Base-by-base conservation (phyloP, 2,888 invertebrate genomes). In the Drosophila helvetica region DNA sequence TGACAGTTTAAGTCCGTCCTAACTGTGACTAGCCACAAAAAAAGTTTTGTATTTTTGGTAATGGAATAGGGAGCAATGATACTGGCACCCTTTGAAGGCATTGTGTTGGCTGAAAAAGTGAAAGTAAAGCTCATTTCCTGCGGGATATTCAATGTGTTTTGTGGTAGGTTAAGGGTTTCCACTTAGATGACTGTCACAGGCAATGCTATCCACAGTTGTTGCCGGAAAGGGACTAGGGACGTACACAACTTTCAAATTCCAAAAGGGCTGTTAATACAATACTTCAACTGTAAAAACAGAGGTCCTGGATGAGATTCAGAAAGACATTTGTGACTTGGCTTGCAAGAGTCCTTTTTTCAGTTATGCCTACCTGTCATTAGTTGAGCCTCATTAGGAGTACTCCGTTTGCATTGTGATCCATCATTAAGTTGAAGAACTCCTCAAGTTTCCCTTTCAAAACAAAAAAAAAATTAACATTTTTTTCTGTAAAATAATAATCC, bases 401-500 rank as follows among this genome's bases (percentile, higher is more conserved):
- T 7, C 15, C 7, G 6, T 15, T 15, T 38, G 2, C 38, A 15
- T 7, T 38, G 38, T 38, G 2, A 2, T 38, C 6, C 15, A 7
- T 7, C 7, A 38, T 1, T 0, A 62, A 10, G 8, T 42, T 17
- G 15, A 27, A 3, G 3, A n/a, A 9, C 12, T 12, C 38, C 38
- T 47, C 9, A 7, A 38, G 0, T 15, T 15, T 7, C 6, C 33
- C 12, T 0, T 12, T 33, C 5, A 33, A 33, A 10, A 0, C 33
- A 45, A 27, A 19, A 27, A 17, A 61, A 61, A 38, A 25, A 4
- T 10, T 15, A 5, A 43, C 25, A 30, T 53, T 48, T 65, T 30
- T 18, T 6, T 47, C 47, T 54, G 17, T 12, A 33, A 55, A 5
- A 66, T 43, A 66, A 55, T 66, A 2, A 0, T 2, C 54, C 50